phyloP scores from a whole-genome alignment of 1,140 invertebrate species.

The Muscidifurax raptorellus region DNA sequence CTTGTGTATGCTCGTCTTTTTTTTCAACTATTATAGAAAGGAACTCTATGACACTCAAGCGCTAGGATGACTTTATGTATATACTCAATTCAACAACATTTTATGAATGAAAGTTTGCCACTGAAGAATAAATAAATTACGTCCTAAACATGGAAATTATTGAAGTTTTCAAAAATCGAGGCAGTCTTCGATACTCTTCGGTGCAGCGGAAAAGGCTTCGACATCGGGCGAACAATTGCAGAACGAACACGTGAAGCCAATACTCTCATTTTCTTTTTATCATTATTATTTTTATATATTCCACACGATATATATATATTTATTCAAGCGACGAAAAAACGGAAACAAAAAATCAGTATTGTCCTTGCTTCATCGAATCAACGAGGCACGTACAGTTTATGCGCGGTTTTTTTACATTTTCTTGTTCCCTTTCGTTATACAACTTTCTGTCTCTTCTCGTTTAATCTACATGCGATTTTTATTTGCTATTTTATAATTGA shows the following conservation, averaged over 20 bases:
- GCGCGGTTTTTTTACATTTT: slow-evolving; percentile 27
- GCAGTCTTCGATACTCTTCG: slow-evolving; percentile 16
- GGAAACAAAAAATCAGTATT: slow-evolving; percentile 66
- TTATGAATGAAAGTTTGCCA: neutral
- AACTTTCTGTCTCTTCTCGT: neutral
- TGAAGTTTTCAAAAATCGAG: slow-evolving; percentile 28
- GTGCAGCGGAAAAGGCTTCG: neutral
- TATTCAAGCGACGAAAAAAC: slow-evolving; percentile 46
- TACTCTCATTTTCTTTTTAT: neutral
- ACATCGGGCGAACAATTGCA: slow-evolving; percentile 28
- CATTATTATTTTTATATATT: neutral
- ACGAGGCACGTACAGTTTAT: slow-evolving; percentile 51
- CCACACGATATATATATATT: neutral
- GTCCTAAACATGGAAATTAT: neutral
- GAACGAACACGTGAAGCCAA: slow-evolving; percentile 20
- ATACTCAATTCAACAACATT: slow-evolving; percentile 24
- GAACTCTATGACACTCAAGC: slow-evolving; percentile 26
- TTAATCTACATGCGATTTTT: slow-evolving; percentile 12
- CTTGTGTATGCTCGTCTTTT: neutral
- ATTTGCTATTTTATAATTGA: neutral
- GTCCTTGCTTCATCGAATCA: slow-evolving; percentile 60
- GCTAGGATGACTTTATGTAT: neutral
- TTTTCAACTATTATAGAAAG: neutral
- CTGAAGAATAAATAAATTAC: neutral
- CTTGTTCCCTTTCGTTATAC: slow-evolving; percentile 12